A percentile compares a stretch with the other conserved stretches of the same genome.
phyloP scores from a whole-genome alignment of 1,140 invertebrate species.

The Acyrthosiphon pisum region DNA sequence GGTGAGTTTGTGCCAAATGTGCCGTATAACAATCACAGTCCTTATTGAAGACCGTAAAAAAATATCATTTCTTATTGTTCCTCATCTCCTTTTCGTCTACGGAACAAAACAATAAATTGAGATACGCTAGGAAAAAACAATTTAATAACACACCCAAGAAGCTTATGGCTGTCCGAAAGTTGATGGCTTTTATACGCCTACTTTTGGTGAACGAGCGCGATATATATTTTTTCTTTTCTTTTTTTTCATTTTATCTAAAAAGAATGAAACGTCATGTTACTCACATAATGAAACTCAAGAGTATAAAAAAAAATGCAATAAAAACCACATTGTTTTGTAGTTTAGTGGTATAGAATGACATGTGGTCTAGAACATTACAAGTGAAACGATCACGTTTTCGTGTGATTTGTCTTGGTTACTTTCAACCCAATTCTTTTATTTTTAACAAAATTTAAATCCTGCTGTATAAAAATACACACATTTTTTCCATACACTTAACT shows the following conservation, averaged over 20 bases:
- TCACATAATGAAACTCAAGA: constrained; percentile 51
- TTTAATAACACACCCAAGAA: constrained; percentile 56
- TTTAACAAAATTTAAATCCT: not conserved
- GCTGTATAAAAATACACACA: not conserved
- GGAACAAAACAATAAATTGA: constrained; percentile 55
- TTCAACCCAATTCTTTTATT: not conserved
- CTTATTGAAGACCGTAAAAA: constrained; percentile 54
- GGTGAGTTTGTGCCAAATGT: constrained; percentile 40
- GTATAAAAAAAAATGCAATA: constrained; percentile 41
- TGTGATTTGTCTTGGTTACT: constrained; percentile 23
- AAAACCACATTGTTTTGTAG: constrained; percentile 43
- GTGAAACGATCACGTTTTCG: constrained; percentile 31
- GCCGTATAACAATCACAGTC: constrained; percentile 48
- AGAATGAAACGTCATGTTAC: constrained; percentile 51
- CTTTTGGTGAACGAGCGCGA: constrained; percentile 32
- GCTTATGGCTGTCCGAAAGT: constrained; percentile 53
- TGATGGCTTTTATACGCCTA: constrained; percentile 55
- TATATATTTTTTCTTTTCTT: constrained; percentile 35
- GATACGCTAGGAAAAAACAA: constrained; percentile 51
- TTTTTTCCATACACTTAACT: not conserved
- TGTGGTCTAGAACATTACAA: constrained; percentile 23
- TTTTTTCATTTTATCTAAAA: constrained; percentile 35
- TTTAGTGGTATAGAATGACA: constrained; percentile 44
- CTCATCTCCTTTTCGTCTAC: constrained; percentile 42
- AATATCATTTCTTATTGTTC: constrained; percentile 52